A percentile compares a stretch with the other conserved stretches of the same genome.
phyloP scores from a whole-genome alignment of 1,140 invertebrate species.

The Penaeus indicus region DNA sequence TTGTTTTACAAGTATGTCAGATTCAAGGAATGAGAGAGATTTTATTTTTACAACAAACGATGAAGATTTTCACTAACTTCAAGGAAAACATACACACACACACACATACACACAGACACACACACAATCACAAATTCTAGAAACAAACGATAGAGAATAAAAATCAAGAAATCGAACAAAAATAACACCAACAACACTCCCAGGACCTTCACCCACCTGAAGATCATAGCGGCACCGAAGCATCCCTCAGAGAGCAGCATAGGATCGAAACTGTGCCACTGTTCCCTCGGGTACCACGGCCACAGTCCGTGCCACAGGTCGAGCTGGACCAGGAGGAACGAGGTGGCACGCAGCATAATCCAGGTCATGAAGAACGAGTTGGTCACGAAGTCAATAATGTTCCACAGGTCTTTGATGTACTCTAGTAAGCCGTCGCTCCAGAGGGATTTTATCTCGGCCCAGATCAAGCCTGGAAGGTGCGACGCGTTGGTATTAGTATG shows the following conservation, averaged over 20 bases:
- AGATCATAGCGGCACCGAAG: slow-evolving; percentile 95
- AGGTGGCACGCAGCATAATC: slow-evolving; percentile 79
- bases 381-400: slow-evolving; percentile 96
- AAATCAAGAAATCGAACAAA: too few species aligned
- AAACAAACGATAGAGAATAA: too few species aligned
- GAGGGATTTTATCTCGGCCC: slow-evolving; percentile 89
- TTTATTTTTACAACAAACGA: too few species aligned
- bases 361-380: slow-evolving; percentile 94
- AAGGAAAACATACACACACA: too few species aligned
- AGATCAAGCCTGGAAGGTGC: slow-evolving; percentile 74
- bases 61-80: too few species aligned
- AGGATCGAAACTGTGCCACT: slow-evolving; percentile 94
- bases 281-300: slow-evolving; percentile 86
- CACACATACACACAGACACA: too few species aligned
- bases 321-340: slow-evolving; percentile 58
- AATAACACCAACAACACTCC: too few species aligned
- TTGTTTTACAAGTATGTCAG: too few species aligned
- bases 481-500: slow-evolving; percentile 70
- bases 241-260: slow-evolving; percentile 94
- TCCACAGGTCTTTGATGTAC: slow-evolving; percentile 95
- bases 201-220: slow-evolving; percentile 76
- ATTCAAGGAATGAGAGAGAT: too few species aligned
- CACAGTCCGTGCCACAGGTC: slow-evolving; percentile 59
- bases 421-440: slow-evolving; percentile 89
- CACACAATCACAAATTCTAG: too few species aligned